Percentiles rank a stretch among this genome's conserved stretches.
Conservation (phyloP, 2,797 vertebrate genomes). For the Siniperca obscura region DNA sequence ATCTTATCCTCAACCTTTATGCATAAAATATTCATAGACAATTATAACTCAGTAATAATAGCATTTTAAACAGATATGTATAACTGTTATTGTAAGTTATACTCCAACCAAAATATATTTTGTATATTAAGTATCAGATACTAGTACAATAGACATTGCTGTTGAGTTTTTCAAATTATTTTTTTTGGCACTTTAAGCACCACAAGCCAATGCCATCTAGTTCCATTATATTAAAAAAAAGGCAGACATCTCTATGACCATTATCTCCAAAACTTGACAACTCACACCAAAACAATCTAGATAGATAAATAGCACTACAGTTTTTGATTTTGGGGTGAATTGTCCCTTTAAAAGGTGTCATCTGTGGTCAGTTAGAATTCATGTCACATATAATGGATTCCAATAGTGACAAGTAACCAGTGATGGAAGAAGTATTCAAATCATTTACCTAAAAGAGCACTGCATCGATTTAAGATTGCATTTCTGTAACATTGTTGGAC, state of each 20-base stretch:
- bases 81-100: constrained; percentile 25
- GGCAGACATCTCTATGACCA: too few species aligned
- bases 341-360: not conserved
- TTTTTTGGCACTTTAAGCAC: too few species aligned
- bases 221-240: too few species aligned
- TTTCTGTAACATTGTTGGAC: not conserved
- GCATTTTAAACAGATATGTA: constrained; percentile 39
- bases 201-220: too few species aligned
- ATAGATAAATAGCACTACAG: too few species aligned
- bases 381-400: not conserved
- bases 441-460: not conserved
- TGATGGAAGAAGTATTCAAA: not conserved
- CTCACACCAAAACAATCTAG: too few species aligned
- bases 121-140: not conserved
- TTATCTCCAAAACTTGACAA: too few species aligned
- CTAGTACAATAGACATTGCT: too few species aligned
- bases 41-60: constrained; percentile 48
- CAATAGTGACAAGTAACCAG: not conserved
- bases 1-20: constrained; percentile 59
- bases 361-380: not conserved
- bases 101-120: not conserved
- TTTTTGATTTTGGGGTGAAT: too few species aligned
- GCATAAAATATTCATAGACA: constrained; percentile 64
- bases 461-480: not conserved
- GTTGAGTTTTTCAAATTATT: too few species aligned